Evolutionary conservation across 2,888 invertebrate species (phyloP).

Genomic region (Unio pictorum): DNA sequence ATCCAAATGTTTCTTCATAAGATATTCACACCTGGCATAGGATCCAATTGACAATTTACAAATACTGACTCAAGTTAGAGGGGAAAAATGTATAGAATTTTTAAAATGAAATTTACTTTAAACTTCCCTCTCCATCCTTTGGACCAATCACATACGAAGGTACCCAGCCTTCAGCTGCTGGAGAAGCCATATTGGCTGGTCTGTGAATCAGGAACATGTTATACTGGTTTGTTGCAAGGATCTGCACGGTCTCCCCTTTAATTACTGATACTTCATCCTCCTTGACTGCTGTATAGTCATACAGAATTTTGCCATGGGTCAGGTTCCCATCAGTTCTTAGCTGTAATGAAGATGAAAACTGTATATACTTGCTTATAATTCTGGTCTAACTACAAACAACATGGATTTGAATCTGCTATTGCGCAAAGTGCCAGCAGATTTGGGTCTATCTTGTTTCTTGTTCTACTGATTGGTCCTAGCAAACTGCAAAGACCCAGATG

Average conservation of each 20-base stretch:
- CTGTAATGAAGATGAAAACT: constrained; percentile 7
- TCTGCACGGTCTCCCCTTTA: constrained; percentile 71
- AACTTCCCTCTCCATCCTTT: constrained; percentile 56
- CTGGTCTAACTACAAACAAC: too few species aligned
- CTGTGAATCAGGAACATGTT: constrained; percentile 67
- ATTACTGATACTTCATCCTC: constrained; percentile 71
- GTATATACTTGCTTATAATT: background rate
- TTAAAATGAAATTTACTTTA: constrained; percentile 44
- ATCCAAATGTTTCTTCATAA: too few species aligned
- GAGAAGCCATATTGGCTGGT: constrained; percentile 64
- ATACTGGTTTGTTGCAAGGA: constrained; percentile 68
- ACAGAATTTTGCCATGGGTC: constrained; percentile 59
- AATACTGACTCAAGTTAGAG: background rate
- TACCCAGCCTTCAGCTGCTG: constrained; percentile 71
- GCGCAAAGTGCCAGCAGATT: too few species aligned
- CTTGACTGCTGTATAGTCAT: constrained; percentile 70
- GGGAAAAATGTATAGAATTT: background rate
- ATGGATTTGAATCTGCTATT: too few species aligned
- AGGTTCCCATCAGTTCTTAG: constrained; percentile 26
- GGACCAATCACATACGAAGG: constrained; percentile 66
- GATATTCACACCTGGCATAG: too few species aligned
- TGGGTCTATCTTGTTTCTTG: too few species aligned
- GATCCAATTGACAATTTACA: too few species aligned
- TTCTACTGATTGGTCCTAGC: too few species aligned
- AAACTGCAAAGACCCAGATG: too few species aligned